Evolutionary conservation across 1,140 invertebrate species (phyloP), one percentile per base, ranked within the genome.

Genomic region (Drosophila simulans): DNA sequence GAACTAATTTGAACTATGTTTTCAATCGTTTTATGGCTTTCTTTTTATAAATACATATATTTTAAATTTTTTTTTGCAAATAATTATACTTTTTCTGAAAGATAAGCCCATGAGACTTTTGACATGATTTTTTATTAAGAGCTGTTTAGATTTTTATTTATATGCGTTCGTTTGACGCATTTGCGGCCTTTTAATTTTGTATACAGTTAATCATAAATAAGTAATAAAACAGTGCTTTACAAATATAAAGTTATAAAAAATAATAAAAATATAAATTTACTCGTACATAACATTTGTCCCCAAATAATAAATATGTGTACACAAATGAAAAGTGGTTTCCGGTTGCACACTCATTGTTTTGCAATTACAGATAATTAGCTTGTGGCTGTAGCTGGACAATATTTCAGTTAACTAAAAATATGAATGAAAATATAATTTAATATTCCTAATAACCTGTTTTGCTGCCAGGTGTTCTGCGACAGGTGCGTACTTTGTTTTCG

Each of bases 401-500:
- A 20, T 45, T 10, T 25, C 20, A 1, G 17, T 25, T 48, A 1
- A n/a, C 13, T 27, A 25, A 20, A 46, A 4, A 12, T 17, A 40
- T 57, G 22, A 57, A 57, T 62, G 13, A 42, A 39, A 39, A 13
- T 20, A 15, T n/a, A 37, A 12, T 10, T 13, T 17, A 7, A 27
- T n/a, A 42, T 3, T 39, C 4, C n/a, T 2, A 57, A 39, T 20
- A 31, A 27, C 12, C 12, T 12, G 7, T 57, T 71, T 70, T 56
- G 10, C 12, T 70, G 64, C 31, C 64, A 37, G 22, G 39, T 72
- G 53, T 71, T 52, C 8, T 5, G 7, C 7, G 20, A n/a, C 27
- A 58, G 68, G 64, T 71, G 64, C 45, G 64, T 71, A 48, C 45
- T 51, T 49, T 72, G 53, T 70, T 58, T 52, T 22, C 46, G 10